Percentiles rank a stretch among this genome's conserved stretches.
Conservation (phyloP, 1,140 invertebrate genomes). For the Carcinoscorpius rotundicauda region DNA sequence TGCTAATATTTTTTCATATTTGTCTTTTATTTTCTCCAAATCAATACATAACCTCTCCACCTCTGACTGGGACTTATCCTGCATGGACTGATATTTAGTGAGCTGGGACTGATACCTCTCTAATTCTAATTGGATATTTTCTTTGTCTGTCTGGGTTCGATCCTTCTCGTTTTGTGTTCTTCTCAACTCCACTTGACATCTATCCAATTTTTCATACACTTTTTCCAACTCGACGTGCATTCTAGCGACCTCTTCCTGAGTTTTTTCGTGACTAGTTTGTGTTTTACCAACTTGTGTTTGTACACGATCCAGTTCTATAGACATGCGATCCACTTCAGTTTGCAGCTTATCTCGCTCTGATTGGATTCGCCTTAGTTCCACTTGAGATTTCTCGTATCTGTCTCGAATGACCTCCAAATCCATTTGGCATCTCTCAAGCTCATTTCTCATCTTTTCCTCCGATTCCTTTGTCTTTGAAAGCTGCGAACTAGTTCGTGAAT, state of each 20-base stretch:
- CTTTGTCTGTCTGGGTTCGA: conserved; percentile 51
- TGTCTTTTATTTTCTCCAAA: conserved; percentile 67
- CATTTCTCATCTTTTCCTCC: conserved; percentile 81
- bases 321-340: conserved; percentile 63
- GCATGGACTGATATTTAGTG: conserved; percentile 51
- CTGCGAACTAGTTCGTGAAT: conserved; percentile 69
- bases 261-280: conserved; percentile 68
- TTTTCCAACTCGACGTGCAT: conserved; percentile 78
- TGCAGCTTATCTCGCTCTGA: conserved; percentile 73
- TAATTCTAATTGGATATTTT: conserved; percentile 59
- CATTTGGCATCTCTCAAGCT: conserved; percentile 60
- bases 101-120: conserved; percentile 63
- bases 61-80: conserved; percentile 67
- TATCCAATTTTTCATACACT: conserved; percentile 78
- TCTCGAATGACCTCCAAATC: conserved; percentile 78
- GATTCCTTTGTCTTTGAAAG: conserved; percentile 70
- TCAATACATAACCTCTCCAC: conserved; percentile 68
- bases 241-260: conserved; percentile 69
- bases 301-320: conserved; percentile 49
- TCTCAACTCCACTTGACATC: conserved; percentile 62
- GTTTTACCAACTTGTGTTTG: conserved; percentile 70
- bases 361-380: conserved; percentile 63
- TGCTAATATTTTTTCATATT: conserved; percentile 62
- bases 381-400: conserved; percentile 73
- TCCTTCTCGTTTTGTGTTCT: conserved; percentile 64